Conservation (phyloP, 1,140 invertebrate species). For the Caenorhabditis inopinata region DNA sequence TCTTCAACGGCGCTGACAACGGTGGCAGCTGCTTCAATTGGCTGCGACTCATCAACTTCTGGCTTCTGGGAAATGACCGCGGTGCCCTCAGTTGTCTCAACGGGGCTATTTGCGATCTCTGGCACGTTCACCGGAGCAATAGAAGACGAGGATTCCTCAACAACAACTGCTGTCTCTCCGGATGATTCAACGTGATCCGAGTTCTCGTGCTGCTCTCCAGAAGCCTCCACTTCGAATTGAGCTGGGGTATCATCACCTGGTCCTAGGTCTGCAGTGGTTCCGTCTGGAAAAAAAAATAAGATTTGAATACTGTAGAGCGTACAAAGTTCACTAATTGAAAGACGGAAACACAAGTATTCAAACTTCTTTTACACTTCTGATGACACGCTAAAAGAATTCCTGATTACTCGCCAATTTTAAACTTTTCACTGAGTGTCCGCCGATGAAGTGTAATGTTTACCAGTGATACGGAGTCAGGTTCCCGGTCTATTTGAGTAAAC, state of each 20-base stretch:
- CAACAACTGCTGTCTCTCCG: background rate
- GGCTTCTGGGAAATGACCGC: background rate
- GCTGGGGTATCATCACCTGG: slow-evolving; percentile 16
- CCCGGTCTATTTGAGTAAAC: too few relatives aligned
- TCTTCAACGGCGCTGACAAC: background rate
- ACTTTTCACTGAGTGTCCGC: too few relatives aligned
- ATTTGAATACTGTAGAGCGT: too few relatives aligned
- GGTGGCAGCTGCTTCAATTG: slow-evolving; percentile 15
- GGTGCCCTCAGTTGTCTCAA: background rate
- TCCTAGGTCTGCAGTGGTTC: background rate
- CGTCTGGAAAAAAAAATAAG: background rate
- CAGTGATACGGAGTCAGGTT: too few relatives aligned
- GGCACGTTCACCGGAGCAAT: background rate
- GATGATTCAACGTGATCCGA: slow-evolving; percentile 4
- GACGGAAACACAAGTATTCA: too few relatives aligned
- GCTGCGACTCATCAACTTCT: slow-evolving; percentile 7
- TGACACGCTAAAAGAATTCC: too few relatives aligned
- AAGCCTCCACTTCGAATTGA: background rate
- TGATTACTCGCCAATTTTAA: too few relatives aligned
- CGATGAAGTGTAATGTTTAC: too few relatives aligned
- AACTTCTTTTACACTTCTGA: too few relatives aligned
- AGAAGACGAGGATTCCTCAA: background rate
- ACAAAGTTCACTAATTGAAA: too few relatives aligned
- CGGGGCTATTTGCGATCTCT: background rate
- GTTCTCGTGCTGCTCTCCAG: background rate